A percentile compares a stretch with the other conserved stretches of the same genome.
These are phyloP conservation scores for Synaphobranchus kaupii DNA, from an alignment of 2,797 vertebrate species.

Conservation along the genomic window DNA sequence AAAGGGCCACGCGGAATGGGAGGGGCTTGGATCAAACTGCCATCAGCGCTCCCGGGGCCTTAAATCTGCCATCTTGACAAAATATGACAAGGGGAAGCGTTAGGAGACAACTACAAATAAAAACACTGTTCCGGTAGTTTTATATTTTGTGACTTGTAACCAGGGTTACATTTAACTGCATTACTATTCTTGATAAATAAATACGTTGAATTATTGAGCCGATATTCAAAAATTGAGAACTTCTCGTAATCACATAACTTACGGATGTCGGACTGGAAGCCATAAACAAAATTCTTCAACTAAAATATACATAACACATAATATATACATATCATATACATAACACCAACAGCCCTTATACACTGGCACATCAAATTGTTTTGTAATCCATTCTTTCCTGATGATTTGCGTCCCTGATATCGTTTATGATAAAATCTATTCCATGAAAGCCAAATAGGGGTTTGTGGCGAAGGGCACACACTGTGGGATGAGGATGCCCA, in stretches of 20 bases:
- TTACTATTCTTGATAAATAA: neutral
- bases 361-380: neutral
- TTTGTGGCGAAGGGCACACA: neutral
- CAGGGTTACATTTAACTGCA: neutral
- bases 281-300: neutral
- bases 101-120: slow-evolving; percentile 31
- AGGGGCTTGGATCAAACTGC: neutral
- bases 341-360: neutral
- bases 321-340: neutral
- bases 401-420: neutral
- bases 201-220: neutral
- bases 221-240: neutral
- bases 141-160: neutral
- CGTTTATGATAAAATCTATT: neutral
- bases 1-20: slow-evolving; percentile 12
- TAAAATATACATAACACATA: neutral
- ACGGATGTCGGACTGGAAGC: neutral
- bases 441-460: neutral
- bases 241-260: neutral
- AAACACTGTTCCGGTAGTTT: neutral
- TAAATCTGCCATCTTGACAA: neutral
- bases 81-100: slow-evolving; percentile 36
- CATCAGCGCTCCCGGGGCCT: neutral
- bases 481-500: neutral
- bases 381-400: neutral